Evolutionary conservation across 2,797 vertebrate genomes (phyloP), one percentile per base, ranked within the genome.

Genomic region (Oceanodroma leucorhoa): DNA sequence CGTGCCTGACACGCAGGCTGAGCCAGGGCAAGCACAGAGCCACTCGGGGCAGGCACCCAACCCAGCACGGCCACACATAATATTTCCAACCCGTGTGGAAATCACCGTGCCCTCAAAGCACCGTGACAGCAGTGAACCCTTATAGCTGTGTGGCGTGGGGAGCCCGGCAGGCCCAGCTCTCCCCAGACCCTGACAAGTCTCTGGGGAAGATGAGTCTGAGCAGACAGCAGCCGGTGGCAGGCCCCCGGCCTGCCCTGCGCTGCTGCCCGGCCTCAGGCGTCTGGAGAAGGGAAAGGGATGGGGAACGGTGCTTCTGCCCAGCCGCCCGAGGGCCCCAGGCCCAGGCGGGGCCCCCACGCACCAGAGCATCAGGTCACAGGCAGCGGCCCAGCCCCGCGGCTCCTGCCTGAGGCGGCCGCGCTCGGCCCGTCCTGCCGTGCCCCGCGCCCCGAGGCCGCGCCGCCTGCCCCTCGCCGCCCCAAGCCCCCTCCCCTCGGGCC

Each of bases 121-220:
- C 19, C 2, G 6, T 6, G 48, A 82, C n/a, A 67, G 45, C 40
- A 10, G n/a, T 6, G 1, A 40, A 60, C 13, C 24, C 36, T 22
- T 10, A 54, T 0, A 15, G 32, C 51, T 6, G 18, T 4, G 38
- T 29, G 17, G 57, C 1, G 1, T 1, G 16, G 7, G n/a, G 26
- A 22, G 27, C 77, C 36, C 13, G 2, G 12, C 10, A 2, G 18
- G 51, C 66, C 14, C 53, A 19, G 45, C 64, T 18, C 7, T 45
- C 43, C 38, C 17, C 10, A 19, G 27, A 27, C 54, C 19, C 57
- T 16, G 36, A 43, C 41, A 6, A 26, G 30, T 11, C 24, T 23
- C 60, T 5, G 22, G 29, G 41, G 41, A 40, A 17, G 54, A 55
- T 1, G 8, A 27, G 12, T 40, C n/a, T 14, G 43, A 38, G 1